Evolutionary conservation across 64 coral and sea anemone genomes (phyloP), one percentile per base, ranked within the genome.

Genomic region (Hydrozoanthus tunicans): DNA sequence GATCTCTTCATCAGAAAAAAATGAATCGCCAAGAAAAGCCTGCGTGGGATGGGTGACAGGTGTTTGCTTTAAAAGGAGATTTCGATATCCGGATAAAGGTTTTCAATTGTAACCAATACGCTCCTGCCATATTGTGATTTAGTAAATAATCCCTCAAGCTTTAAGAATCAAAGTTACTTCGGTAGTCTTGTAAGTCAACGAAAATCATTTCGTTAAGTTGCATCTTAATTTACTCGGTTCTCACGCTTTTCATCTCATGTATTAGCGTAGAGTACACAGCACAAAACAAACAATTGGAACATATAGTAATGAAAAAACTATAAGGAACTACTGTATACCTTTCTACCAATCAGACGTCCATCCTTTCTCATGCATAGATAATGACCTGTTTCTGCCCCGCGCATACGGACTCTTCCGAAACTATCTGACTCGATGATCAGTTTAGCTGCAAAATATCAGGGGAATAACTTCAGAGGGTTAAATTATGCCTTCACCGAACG

Each of bases 281-380:
- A 89, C 73, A 92, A 59, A 88, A 77, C 65, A 96, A 94, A 96
- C 90, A 96, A 89, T 89, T n/a, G 17, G 89, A 53, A 86, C 62
- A 96, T 96, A 96, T 83, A 82, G 75, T 96, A 96, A 96, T 96
- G 90, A 96, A 96, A 86, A 89, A 59, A 64, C 60, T 78, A 94
- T 92, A 96, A 77, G 43, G 23, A 88, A 77, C 57, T 82, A 84
- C 24, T 77, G 32, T 43, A 73, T 76, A 93, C 95, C 95, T 92
- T 96, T 70, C 95, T 89, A 57, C 92, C 92, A 32, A 94, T 81
- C 5, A 96, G 62, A 51, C 89, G 90, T 3, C 92, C 92, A 77
- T 96, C 89, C 61, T 90, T 78, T 91, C 93, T 96, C 58, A 96
- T 83, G 59, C 95, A 96, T 53, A 96, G 72, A 25, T 96, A 96